phyloP scores from a whole-genome alignment of 2,888 invertebrate species.

The Melanostoma scalare region DNA sequence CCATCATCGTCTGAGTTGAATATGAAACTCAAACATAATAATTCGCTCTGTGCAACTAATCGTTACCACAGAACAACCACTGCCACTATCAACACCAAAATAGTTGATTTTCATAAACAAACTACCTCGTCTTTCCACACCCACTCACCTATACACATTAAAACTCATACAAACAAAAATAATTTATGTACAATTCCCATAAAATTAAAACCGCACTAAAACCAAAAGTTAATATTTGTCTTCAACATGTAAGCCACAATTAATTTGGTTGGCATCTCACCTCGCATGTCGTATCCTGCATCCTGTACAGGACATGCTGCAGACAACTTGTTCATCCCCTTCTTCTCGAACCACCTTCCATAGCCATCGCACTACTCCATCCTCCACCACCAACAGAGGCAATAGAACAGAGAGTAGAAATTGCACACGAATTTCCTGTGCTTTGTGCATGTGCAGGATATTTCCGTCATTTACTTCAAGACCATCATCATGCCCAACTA shows the following conservation, averaged over 20 bases:
- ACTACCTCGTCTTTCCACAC: conserved; percentile 16
- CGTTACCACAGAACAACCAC: conserved; percentile 61
- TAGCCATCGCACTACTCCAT: not conserved
- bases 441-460: conserved; percentile 58
- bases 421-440: conserved; percentile 57
- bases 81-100: conserved; percentile 57
- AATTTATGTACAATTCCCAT: conserved; percentile 77
- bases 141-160: not conserved
- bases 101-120: conserved; percentile 71
- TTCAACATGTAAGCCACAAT: conserved; percentile 79
- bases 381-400: not conserved
- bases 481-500: conserved; percentile 57
- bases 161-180: conserved; percentile 69
- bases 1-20: conserved; percentile 7
- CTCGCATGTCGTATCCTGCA: conserved; percentile 56
- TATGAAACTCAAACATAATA: conserved; percentile 64
- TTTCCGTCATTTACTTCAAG: conserved; percentile 65
- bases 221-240: conserved; percentile 80
- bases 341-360: not conserved
- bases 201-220: conserved; percentile 78
- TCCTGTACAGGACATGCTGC: conserved; percentile 68
- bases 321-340: conserved; percentile 19
- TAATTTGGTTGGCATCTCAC: conserved; percentile 76
- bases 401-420: not conserved
- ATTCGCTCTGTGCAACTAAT: conserved; percentile 52